Percentiles rank a stretch among this genome's conserved stretches.
Evolutionary conservation across 2,797 vertebrate genomes (phyloP).

Genomic region (Acanthornis magna): DNA sequence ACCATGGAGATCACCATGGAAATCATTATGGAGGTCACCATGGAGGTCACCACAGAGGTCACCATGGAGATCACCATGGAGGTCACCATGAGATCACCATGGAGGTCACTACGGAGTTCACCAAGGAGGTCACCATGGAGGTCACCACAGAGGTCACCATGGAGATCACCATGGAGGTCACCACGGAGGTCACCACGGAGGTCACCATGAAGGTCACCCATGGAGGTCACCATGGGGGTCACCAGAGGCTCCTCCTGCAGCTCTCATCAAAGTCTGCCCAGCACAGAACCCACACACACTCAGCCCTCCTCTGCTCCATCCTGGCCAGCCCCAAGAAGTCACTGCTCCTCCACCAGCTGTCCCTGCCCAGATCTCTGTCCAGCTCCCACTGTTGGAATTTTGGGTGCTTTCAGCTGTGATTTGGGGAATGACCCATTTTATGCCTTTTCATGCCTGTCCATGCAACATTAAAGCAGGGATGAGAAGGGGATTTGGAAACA

Average conservation of each 20-base stretch:
- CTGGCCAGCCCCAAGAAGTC: background rate
- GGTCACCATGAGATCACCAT: background rate
- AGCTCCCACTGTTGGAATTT: background rate
- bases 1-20: accelerated
- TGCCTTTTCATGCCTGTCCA: background rate
- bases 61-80: background rate
- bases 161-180: no score
- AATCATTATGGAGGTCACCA: no score
- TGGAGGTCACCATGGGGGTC: accelerated
- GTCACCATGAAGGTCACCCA: background rate
- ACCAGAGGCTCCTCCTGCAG: background rate
- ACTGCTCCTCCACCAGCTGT: background rate
- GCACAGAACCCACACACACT: background rate
- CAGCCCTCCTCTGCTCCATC: background rate
- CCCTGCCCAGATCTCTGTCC: background rate
- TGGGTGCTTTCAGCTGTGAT: accelerated
- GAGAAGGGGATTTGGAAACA: background rate
- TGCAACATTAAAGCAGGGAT: accelerated
- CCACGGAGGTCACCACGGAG: no score
- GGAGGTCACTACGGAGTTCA: no score
- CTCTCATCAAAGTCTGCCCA: background rate
- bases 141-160: no score
- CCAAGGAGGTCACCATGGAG: no score
- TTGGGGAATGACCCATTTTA: background rate
- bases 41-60: no score